phyloP scores from a whole-genome alignment of 2,113 vertebrate species.

The Plectropomus leopardus region DNA sequence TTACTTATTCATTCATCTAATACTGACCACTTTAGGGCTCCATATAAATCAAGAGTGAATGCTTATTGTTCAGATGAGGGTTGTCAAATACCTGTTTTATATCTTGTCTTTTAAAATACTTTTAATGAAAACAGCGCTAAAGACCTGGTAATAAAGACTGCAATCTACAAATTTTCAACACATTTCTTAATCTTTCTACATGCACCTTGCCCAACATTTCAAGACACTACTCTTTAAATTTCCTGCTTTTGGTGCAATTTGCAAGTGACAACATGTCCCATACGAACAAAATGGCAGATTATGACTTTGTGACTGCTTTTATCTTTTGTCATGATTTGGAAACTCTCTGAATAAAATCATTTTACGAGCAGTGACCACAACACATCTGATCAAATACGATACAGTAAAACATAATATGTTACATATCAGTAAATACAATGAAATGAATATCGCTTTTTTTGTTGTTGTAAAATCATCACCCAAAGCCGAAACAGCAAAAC shows the following conservation, averaged over 20 bases:
- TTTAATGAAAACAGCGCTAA: not conserved
- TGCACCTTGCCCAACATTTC: not conserved
- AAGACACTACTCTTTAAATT: not conserved
- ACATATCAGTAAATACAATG: conserved; percentile 72
- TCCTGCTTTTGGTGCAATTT: conserved; percentile 13
- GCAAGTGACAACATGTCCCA: conserved; percentile 22
- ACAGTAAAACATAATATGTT: conserved; percentile 70
- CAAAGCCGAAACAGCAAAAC: conserved; percentile 67
- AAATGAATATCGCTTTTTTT: conserved; percentile 67
- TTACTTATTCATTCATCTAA: not conserved
- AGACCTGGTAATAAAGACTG: not conserved
- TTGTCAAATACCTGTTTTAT: not conserved
- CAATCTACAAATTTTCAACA: not conserved
- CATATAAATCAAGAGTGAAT: not conserved
- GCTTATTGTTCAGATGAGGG: not conserved
- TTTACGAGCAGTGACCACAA: conserved; percentile 74
- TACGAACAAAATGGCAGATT: conserved; percentile 26
- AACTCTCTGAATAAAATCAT: conserved; percentile 68
- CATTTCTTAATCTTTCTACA: conserved; percentile 20
- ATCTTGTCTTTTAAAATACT: not conserved
- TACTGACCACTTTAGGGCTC: not conserved
- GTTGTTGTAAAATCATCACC: conserved; percentile 56
- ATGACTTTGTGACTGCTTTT: conserved; percentile 44
- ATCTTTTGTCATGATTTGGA: conserved; percentile 79
- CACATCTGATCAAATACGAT: conserved; percentile 70